Conservation (phyloP, 2,113 vertebrate genomes). For the Calypte anna region DNA sequence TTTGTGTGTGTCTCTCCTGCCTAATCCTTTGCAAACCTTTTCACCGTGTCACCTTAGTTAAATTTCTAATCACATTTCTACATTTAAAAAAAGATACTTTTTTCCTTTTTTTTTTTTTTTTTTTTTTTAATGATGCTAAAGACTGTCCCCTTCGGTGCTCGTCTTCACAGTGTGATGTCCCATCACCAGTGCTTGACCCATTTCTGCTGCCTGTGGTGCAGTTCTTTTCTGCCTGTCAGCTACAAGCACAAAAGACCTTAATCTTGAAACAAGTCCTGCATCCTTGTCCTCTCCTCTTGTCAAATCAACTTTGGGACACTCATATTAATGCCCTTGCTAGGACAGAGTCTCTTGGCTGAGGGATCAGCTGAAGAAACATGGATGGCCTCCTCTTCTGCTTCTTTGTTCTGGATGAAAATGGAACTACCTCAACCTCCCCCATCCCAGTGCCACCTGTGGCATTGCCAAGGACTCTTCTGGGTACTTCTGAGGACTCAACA, state of each 20-base stretch:
- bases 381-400: not conserved
- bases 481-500: not conserved
- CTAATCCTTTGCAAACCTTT: not conserved
- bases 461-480: not conserved
- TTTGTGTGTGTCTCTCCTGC: not conserved
- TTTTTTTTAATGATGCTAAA: not conserved
- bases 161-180: conserved; percentile 35
- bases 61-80: not conserved
- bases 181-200: conserved; percentile 26
- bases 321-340: not conserved
- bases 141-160: not conserved
- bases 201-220: conserved; percentile 51
- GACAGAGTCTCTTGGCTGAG: not conserved
- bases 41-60: not conserved
- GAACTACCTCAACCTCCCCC: not conserved
- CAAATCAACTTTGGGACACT: not conserved
- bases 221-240: conserved; percentile 43
- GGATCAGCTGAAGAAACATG: not conserved
- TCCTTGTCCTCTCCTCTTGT: not conserved
- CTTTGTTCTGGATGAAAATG: not conserved
- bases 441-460: accelerated
- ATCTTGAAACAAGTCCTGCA: not conserved
- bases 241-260: not conserved
- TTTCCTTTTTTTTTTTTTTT: not conserved
- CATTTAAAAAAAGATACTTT: not conserved